A percentile compares a stretch with the other conserved stretches of the same genome.
Conservation (phyloP, 2,888 invertebrate species). For the Iselma pallidipennis region DNA sequence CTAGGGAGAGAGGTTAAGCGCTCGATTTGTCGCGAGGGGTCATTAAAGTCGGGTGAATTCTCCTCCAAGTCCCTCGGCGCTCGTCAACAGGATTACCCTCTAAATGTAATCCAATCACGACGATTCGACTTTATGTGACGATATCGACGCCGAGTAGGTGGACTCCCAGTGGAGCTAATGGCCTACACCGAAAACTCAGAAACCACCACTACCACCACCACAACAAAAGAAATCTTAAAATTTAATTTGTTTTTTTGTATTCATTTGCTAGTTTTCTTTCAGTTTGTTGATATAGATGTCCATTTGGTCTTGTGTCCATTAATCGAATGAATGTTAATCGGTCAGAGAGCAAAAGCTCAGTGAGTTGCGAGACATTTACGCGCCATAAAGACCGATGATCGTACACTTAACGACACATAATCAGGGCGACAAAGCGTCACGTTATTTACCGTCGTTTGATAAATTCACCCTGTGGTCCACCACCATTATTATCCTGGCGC, state of each 20-base stretch:
- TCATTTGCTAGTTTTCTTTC: background rate
- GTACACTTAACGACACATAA: conserved; percentile 48
- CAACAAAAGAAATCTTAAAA: background rate
- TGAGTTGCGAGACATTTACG: conserved; percentile 41
- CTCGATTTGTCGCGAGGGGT: conserved; percentile 59
- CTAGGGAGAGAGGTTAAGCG: conserved; percentile 53
- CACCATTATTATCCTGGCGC: conserved; percentile 44
- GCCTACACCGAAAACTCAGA: background rate
- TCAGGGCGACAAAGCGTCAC: conserved; percentile 46
- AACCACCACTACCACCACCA: too few relatives aligned
- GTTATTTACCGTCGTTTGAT: conserved; percentile 46
- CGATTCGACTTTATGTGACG: conserved; percentile 46
- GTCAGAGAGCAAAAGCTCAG: conserved; percentile 28
- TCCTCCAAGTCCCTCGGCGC: conserved; percentile 60
- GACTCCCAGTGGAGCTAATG: background rate
- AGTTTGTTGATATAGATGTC: conserved; percentile 2
- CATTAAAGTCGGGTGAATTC: conserved; percentile 54
- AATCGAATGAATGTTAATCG: conserved; percentile 36
- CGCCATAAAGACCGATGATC: conserved; percentile 51
- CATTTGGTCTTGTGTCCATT: conserved; percentile 10
- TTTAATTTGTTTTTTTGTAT: background rate
- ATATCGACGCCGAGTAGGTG: conserved; percentile 17
- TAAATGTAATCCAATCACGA: conserved; percentile 71
- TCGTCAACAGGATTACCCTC: conserved; percentile 64
- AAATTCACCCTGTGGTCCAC: conserved; percentile 39